Percentiles rank a stretch among this genome's conserved stretches.
phyloP scores from a whole-genome alignment of 2,113 vertebrate species.

The Gymnogyps californianus region DNA sequence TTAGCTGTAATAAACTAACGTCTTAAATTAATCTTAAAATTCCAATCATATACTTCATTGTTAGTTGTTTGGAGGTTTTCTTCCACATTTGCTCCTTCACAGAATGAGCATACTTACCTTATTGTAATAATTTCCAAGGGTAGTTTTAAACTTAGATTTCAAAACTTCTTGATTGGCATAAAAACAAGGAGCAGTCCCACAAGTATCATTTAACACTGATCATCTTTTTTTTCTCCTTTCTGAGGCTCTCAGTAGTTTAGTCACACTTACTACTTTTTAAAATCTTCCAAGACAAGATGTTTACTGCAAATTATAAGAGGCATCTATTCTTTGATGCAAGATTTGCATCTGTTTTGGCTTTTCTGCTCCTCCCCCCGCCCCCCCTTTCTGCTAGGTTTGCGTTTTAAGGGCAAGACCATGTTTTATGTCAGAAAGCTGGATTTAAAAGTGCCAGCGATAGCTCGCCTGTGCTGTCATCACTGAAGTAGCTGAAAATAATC shows the following conservation, averaged over 20 bases:
- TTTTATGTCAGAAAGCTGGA: not conserved
- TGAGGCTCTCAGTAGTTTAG: not conserved
- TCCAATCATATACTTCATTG: not conserved
- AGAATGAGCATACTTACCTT: not conserved
- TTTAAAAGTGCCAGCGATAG: constrained; percentile 17
- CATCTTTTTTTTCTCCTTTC: not conserved
- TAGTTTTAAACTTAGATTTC: not conserved
- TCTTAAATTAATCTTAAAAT: constrained; percentile 1
- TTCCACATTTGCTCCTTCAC: not conserved
- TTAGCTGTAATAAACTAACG: not conserved
- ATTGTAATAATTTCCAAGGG: not conserved
- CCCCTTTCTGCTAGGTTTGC: not conserved
- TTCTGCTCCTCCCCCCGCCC: not conserved
- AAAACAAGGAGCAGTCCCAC: not conserved
- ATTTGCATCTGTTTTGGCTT: not conserved
- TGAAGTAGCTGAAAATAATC: constrained; percentile 59
- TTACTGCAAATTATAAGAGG: not conserved
- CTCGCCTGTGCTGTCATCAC: constrained; percentile 19
- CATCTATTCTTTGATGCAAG: not conserved
- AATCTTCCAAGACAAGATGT: not conserved
- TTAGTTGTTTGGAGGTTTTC: not conserved
- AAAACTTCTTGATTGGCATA: not conserved
- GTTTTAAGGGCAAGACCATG: not conserved
- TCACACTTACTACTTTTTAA: not conserved
- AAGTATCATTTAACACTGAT: not conserved